These are phyloP conservation scores for Apotomis capreana DNA, from an alignment of 2,888 invertebrate species.

Conservation along the genomic window DNA sequence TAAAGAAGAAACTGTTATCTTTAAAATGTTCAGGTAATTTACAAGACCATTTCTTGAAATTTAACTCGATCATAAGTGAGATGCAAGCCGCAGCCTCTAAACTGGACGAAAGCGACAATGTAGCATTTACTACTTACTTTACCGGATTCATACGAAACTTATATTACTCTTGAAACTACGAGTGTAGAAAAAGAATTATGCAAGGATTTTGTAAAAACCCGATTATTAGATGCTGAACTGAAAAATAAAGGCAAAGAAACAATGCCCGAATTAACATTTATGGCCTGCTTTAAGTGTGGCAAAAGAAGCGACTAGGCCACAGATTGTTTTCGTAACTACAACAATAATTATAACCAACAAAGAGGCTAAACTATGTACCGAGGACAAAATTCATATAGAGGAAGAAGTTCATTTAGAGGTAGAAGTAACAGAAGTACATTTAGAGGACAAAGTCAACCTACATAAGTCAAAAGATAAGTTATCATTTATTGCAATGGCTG, in stretches of 20 bases:
- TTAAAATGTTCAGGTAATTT: no score
- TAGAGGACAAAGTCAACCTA: background rate
- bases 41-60: no score
- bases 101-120: no score
- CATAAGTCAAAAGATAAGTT: background rate
- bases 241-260: conserved; percentile 1
- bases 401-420: background rate
- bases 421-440: background rate
- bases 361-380: background rate
- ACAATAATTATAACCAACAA: background rate
- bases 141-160: no score
- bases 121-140: no score
- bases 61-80: no score
- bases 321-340: background rate
- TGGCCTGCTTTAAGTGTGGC: background rate
- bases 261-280: background rate
- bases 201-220: conserved; percentile 1
- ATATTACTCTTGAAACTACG: no score
- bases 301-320: background rate
- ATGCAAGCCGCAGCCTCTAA: no score
- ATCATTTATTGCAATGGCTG: conserved; percentile 16
- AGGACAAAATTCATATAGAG: background rate
- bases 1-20: no score
- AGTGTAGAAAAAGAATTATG: background rate
- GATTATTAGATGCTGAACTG: conserved; percentile 4